Conservation (phyloP, 2,113 vertebrate species). For the Cryptotis parvus region DNA sequence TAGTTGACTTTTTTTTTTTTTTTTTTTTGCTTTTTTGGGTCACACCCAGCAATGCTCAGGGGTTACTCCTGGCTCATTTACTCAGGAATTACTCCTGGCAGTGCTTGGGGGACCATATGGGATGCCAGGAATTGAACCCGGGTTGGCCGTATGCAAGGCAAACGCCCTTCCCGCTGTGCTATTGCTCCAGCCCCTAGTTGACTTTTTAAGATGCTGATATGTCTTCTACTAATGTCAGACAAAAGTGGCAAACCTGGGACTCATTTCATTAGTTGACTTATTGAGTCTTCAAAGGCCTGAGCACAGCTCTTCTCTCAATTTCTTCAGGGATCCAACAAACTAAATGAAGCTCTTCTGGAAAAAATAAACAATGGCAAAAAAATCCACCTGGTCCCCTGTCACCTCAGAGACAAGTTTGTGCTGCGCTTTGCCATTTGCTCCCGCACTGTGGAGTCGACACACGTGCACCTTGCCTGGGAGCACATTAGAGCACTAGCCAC, state of each 20-base stretch:
- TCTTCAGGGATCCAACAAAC: constrained; percentile 91
- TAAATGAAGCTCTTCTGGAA: constrained; percentile 93
- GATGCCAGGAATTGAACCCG: too few relatives aligned
- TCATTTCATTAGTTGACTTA: fast-evolving
- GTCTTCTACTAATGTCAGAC: neutral
- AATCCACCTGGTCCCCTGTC: constrained; percentile 96
- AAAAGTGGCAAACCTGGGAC: fast-evolving
- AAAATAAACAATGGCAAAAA: constrained; percentile 90
- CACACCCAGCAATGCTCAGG: too few relatives aligned
- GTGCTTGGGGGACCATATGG: too few relatives aligned
- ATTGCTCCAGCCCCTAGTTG: too few relatives aligned
- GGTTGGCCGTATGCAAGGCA: too few relatives aligned
- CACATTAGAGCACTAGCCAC: constrained; percentile 91
- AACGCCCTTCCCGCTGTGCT: too few relatives aligned
- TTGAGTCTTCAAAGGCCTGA: neutral
- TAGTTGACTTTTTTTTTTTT: too few relatives aligned
- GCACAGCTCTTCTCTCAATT: neutral
- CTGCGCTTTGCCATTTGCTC: constrained; percentile 94
- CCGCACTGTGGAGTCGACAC: constrained; percentile 88
- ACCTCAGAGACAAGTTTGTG: constrained; percentile 91
- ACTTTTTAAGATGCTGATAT: too few relatives aligned
- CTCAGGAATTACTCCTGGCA: too few relatives aligned
- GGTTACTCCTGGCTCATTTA: too few relatives aligned
- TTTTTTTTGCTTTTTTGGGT: too few relatives aligned
- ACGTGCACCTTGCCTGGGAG: constrained; percentile 92